Conservation (phyloP, 2,888 invertebrate species). For the Monopis laevigella region DNA sequence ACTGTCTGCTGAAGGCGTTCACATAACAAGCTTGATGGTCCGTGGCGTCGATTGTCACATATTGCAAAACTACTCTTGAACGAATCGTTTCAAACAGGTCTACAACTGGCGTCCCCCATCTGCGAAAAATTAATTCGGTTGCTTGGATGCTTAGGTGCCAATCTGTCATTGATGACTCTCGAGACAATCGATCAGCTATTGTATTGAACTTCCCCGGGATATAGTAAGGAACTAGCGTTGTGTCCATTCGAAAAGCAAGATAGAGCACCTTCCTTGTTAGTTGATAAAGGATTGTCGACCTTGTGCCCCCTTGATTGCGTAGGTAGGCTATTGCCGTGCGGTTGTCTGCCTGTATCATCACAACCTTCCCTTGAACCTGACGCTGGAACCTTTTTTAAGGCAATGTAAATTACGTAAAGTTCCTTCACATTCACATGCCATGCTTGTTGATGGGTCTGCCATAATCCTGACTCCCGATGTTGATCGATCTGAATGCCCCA, state of each 20-base stretch:
- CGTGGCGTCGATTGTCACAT: conserved; percentile 2
- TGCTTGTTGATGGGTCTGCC: conserved; percentile 15
- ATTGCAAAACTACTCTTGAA: conserved; percentile 3
- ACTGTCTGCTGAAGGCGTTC: conserved; percentile 26
- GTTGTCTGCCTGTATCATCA: conserved; percentile 23
- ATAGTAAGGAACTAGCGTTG: conserved; percentile 7
- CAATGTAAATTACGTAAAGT: conserved; percentile 18
- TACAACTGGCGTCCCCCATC: conserved; percentile 5
- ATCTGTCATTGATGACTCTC: conserved; percentile 10
- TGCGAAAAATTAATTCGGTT: neutral
- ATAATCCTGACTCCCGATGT: conserved; percentile 5
- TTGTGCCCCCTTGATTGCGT: conserved; percentile 20
- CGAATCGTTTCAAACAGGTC: conserved; percentile 10
- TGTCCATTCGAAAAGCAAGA: neutral
- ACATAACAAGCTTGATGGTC: conserved; percentile 7
- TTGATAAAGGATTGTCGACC: conserved; percentile 4
- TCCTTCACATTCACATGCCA: conserved; percentile 24
- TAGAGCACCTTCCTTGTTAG: no score
- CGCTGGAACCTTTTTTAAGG: neutral
- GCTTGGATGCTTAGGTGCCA: conserved; percentile 8
- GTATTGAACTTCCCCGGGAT: conserved; percentile 15
- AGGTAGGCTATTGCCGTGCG: conserved; percentile 20
- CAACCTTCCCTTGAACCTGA: neutral
- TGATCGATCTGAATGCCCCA: conserved; percentile 20
- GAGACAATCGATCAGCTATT: conserved; percentile 14